Base-by-base conservation (phyloP, 1,140 invertebrate species). In the Macrocentrus cingulum region DNA sequence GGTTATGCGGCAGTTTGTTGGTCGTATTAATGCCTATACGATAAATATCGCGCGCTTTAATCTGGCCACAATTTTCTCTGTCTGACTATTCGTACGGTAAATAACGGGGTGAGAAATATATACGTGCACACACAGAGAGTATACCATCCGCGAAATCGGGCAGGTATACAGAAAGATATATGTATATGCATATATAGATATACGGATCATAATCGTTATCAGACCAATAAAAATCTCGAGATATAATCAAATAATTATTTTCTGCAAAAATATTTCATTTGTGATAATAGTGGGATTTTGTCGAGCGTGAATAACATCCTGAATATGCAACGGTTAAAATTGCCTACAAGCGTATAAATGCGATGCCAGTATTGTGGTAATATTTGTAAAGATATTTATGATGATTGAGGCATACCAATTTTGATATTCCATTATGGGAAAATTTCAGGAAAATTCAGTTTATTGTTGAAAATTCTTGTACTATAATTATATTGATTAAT, bases 21-120 rank as follows among this genome's bases (percentile, higher is more conserved):
- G 23, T 36, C 32, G 22, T 19, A 45, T 56, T 56, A 45, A 56
- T 46, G 25, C 41, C 41, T 32, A n/a, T n/a, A 5, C 23, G 4
- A 46, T 36, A 56, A 56, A 56, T 56, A 56, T 36, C n/a, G 1
- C 25, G n/a, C n/a, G 48, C 32, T 56, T 56, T 61, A 61, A 61
- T 61, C 59, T 61, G 53, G 41, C 54, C 56, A 61, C 48, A 57
- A 61, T 61, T 61, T 57, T 56, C 59, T 61, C 54, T 46, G 18
- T 20, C 16, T 52, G 25, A 36, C 39, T 22, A 51, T 36, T 25
- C 53, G 22, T 34, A 51, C 20, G 34, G 11, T 53, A 45, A 44
- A 29, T 53, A 59, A 59, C 22, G 42, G 18, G 41, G 13, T 15
- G 23, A 22, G 6, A 25, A 34, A 46, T 29, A 29, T 29, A 29